Evolutionary conservation across 2,113 vertebrate genomes (phyloP).

Genomic region (Leptodactylus fuscus): DNA sequence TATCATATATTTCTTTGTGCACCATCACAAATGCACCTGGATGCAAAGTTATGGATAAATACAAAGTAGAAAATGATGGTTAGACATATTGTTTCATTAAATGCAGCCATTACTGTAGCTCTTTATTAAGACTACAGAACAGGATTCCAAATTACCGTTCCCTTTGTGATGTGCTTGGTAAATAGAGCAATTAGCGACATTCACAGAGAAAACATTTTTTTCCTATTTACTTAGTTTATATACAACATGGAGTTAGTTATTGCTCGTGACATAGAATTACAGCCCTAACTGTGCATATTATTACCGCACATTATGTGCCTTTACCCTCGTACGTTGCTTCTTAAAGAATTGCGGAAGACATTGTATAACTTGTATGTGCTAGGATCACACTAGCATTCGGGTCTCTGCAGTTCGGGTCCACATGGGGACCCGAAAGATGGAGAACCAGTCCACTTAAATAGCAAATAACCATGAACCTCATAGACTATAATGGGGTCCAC

Average conservation of each 20-base stretch:
- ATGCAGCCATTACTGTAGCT: too few species aligned
- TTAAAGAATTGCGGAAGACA: not conserved
- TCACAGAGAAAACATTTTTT: not conserved
- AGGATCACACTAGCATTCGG: too few species aligned
- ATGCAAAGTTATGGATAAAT: not conserved
- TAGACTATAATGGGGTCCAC: too few species aligned
- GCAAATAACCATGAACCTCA: too few species aligned
- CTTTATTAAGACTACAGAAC: too few species aligned
- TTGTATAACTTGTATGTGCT: too few species aligned
- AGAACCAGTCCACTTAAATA: too few species aligned
- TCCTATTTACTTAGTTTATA: not conserved
- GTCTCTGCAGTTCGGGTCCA: too few species aligned
- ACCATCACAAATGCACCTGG: not conserved
- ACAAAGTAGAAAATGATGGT: not conserved
- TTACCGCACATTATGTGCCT: constrained; percentile 1
- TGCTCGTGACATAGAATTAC: constrained; percentile 5
- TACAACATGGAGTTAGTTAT: not conserved
- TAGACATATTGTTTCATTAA: not conserved
- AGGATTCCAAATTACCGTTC: not conserved
- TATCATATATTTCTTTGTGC: too few species aligned
- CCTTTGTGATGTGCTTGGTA: not conserved
- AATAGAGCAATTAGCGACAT: constrained; percentile 30
- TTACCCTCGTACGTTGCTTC: not conserved
- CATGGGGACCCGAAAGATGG: too few species aligned
- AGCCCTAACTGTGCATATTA: not conserved